Conservation (phyloP, 2,797 vertebrate species). For the Sphenopsis melanotis region DNA sequence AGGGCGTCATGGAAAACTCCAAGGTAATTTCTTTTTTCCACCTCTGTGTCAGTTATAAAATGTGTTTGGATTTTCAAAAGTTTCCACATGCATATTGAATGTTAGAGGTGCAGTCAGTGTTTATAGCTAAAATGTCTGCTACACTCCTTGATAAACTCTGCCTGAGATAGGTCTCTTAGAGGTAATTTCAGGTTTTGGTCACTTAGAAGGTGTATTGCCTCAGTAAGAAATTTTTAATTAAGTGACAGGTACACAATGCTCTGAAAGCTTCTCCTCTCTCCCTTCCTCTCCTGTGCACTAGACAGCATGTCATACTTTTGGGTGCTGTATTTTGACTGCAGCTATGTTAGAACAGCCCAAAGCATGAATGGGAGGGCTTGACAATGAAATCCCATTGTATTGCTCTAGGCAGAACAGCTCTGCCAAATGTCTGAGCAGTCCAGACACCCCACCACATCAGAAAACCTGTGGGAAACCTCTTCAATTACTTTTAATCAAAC, state of each 20-base stretch:
- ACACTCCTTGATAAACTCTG: background rate
- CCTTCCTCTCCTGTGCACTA: background rate
- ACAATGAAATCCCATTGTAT: background rate
- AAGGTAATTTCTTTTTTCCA: constrained; percentile 81
- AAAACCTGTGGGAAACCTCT: background rate
- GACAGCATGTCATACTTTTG: background rate
- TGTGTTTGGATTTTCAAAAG: background rate
- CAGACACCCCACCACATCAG: background rate
- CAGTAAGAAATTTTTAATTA: background rate
- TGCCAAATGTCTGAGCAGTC: background rate
- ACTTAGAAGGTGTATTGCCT: background rate
- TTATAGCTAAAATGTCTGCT: background rate
- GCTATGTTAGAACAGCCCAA: background rate
- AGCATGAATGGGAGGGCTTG: background rate
- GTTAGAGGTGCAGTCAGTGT: background rate
- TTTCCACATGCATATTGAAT: background rate
- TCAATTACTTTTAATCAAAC: background rate
- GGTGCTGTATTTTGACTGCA: background rate
- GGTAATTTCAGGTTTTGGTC: background rate
- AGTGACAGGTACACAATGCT: background rate
- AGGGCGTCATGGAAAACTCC: constrained; percentile 98
- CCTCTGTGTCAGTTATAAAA: background rate
- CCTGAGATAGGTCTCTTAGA: background rate
- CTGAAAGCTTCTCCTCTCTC: background rate
- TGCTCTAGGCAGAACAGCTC: background rate